Evolutionary conservation across 2,113 vertebrate genomes (phyloP).

Genomic region (Nothocercus nigrocapillus): DNA sequence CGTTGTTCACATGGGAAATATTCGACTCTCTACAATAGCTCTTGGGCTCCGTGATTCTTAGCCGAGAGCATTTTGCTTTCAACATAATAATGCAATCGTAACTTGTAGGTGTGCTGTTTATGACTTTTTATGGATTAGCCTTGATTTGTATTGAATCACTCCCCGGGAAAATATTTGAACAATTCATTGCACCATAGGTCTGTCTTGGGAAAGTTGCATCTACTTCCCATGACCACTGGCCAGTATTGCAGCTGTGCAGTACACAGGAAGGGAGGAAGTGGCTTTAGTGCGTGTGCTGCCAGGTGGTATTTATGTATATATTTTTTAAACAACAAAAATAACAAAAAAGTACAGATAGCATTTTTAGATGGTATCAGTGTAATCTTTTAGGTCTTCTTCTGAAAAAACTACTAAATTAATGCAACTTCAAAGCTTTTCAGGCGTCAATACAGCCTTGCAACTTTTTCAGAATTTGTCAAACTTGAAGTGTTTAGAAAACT

Average conservation of each 20-base stretch:
- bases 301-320: neutral
- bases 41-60: neutral
- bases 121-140: slow-evolving; percentile 4
- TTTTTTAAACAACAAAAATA: too few relatives aligned
- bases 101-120: neutral
- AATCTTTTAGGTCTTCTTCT: neutral
- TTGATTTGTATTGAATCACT: slow-evolving; percentile 20
- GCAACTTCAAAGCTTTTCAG: neutral
- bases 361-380: neutral
- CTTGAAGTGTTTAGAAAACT: neutral
- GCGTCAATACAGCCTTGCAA: neutral
- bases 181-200: neutral
- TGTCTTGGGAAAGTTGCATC: neutral
- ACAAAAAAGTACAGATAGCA: neutral
- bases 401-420: neutral
- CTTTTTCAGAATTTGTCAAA: neutral
- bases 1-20: neutral
- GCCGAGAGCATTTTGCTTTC: neutral
- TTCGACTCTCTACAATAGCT: neutral
- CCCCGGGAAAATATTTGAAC: neutral
- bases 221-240: neutral
- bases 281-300: neutral
- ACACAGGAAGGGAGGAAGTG: neutral
- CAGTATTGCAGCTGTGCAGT: neutral
- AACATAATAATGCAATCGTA: neutral